Conservation (phyloP, 2,888 invertebrate genomes). For the Nemapogon koenigi region DNA sequence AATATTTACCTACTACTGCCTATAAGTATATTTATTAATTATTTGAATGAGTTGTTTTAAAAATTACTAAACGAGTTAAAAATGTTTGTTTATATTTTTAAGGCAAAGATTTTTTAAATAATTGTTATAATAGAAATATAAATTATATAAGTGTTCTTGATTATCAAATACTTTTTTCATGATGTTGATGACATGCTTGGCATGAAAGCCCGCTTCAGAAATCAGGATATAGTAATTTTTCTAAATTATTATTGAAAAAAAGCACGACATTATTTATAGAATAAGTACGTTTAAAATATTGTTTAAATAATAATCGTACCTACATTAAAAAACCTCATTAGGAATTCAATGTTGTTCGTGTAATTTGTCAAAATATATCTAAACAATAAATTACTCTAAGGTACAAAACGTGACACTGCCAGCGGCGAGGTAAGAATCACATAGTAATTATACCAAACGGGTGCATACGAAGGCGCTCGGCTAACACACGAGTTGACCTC, state of each 20-base stretch:
- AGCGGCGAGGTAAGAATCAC: constrained; percentile 43
- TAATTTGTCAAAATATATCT: constrained; percentile 4
- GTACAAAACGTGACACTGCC: constrained; percentile 26
- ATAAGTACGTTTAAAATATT: background rate
- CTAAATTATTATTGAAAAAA: background rate
- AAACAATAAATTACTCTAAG: background rate
- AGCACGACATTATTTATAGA: background rate
- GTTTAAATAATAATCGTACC: background rate
- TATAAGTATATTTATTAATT: no score
- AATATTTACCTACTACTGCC: no score
- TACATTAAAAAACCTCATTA: background rate
- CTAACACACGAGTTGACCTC: constrained; percentile 45
- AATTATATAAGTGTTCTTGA: no score
- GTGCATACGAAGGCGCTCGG: constrained; percentile 47
- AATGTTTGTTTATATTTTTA: no score
- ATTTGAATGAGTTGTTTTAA: no score
- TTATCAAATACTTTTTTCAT: no score
- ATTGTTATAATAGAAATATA: no score
- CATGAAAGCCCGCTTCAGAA: no score
- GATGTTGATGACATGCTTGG: no score
- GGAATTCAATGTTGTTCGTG: no score
- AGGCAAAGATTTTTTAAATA: no score
- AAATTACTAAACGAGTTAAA: no score
- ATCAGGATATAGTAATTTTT: background rate
- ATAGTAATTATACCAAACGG: constrained; percentile 60